Evolutionary conservation across 2,113 vertebrate genomes (phyloP), one percentile per base, ranked within the genome.

Genomic region (Orientallactaga bullata): DNA sequence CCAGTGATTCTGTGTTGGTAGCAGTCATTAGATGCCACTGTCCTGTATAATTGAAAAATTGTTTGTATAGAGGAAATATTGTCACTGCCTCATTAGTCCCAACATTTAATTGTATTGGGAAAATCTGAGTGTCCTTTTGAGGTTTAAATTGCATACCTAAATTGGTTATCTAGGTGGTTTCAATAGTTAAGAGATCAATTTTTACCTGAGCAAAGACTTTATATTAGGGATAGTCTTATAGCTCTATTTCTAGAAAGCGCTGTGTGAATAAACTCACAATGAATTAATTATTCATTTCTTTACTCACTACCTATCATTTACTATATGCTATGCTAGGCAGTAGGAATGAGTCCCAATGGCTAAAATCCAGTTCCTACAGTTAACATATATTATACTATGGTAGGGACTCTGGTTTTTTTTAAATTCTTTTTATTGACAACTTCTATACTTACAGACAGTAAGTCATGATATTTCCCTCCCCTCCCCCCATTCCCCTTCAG

Each of bases 31-130:
- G 96, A 89, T 92, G 63, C 86, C 80, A 95, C 89, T 69, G 92
- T 97, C 94, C 90, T 96, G 66, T 88, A 96, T 95, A 96, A 96
- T 96, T 96, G 96, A 96, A 96, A 96, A 96, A 94, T 96, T 96
- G 79, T 96, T 96, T 95, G 72, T 96, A 42, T 94, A 96, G 92
- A 93, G 81, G 60, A 96, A 95, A 94, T 96, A 94, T 84, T 94
- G 89, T 91, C 72, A 92, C 74, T 85, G 91, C 80, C 72, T 93
- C 88, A 94, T 97, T 97, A 96, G 39, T 76, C 60, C 72, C 58
- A 85, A 94, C 58, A 82, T 95, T 95, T 92, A 96, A 94, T 96
- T 65, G 79, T 94, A 71, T 85, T 89, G 81, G 90, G 66, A 87
- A 95, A 94, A 95, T 89, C 35, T 47, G 68, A 94, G 83, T 82